Base-by-base conservation (phyloP, 2,888 invertebrate species). In the Schizotus pectinicornis region DNA sequence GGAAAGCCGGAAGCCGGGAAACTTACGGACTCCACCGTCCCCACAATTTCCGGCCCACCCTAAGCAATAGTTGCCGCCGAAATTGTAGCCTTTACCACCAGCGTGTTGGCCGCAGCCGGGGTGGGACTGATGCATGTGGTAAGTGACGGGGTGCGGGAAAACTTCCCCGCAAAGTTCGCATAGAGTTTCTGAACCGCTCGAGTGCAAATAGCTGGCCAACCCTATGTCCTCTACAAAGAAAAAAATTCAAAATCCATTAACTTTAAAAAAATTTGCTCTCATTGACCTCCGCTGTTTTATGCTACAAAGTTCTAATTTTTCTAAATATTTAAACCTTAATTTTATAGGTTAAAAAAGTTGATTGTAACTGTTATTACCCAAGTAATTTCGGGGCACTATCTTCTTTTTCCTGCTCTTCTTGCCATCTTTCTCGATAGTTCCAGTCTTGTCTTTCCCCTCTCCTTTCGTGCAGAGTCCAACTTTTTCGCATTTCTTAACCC, bases 41-140 rank as follows among this genome's bases (percentile, higher is more conserved):
- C 94, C 94, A 74, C 94, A 94, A 72, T 90, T 89, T 2, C 94
- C 94, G 0, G 91, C 90, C 93, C 93, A 94, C 1, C 93, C 94
- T 37, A 90, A 88, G 72, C 91, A 91, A 79, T 92, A 96, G 67
- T 87, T 88, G 1, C 97, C 97, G 30, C 89, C 87, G 58, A 94
- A 93, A 79, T 96, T 96, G 82, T 95, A 98, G 0, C 97, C 98
- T 76, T 91, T 91, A 0, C 93, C 92, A 14, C 88, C 87, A 3
- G 94, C 90, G 59, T 90, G 88, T 63, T 88, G 87, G 0, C 94
- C 94, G 78, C 98, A 98, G 0, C 98, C 98, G 0, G 92, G 91
- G 81, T 98, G 98, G 36, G 86, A 83, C 74, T 89, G 88, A 32
- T 92, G 86, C 94, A 98, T 94, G 80, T 98, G 98, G 69, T 92